phyloP scores from a whole-genome alignment of 1,140 invertebrate genomes.

The Diachasmimorpha longicaudata region DNA sequence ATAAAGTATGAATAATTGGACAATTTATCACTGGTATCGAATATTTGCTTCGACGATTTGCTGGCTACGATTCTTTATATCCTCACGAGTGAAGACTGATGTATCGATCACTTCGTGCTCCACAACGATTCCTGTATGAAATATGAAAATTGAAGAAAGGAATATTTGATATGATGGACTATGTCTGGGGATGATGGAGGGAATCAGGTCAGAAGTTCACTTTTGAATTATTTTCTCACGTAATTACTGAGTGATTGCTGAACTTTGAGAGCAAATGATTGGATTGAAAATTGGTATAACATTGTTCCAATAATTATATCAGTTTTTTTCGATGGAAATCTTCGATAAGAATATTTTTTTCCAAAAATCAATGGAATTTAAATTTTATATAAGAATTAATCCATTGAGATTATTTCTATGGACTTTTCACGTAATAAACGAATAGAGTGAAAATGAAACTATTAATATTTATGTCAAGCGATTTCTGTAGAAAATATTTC shows the following conservation, averaged over 20 bases:
- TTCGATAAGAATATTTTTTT: no score
- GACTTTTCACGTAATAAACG: no score
- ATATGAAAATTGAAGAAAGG: conserved; percentile 16
- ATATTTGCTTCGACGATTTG: conserved; percentile 43
- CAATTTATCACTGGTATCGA: conserved; percentile 33
- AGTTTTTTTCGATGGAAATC: no score
- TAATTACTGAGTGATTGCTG: no score
- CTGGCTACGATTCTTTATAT: conserved; percentile 49
- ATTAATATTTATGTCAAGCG: no score
- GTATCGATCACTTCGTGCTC: conserved; percentile 45
- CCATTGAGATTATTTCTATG: no score
- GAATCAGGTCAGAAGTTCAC: not conserved
- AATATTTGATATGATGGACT: not conserved
- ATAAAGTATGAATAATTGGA: not conserved
- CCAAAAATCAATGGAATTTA: no score
- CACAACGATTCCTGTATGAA: conserved; percentile 39
- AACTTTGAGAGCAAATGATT: no score
- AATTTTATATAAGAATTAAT: no score
- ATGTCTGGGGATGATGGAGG: not conserved
- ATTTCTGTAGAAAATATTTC: no score
- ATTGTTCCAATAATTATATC: not conserved
- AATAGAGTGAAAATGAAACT: no score
- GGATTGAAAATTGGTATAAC: not conserved
- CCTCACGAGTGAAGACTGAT: conserved; percentile 39
- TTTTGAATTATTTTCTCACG: not conserved